Evolutionary conservation across 2,797 vertebrate species (phyloP).

Genomic region (Euphonia xanthogaster): DNA sequence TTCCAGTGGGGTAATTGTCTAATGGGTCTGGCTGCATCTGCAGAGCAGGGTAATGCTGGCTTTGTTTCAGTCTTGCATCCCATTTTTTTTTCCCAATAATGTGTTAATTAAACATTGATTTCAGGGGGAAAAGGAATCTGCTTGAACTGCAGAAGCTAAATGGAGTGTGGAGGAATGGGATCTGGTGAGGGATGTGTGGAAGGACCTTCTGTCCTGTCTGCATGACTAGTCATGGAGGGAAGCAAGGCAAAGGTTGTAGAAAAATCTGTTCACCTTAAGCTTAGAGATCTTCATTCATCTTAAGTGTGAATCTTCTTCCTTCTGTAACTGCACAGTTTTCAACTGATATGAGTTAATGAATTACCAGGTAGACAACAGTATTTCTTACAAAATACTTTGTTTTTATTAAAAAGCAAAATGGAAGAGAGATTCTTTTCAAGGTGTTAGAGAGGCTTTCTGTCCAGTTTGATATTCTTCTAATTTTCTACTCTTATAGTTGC

Average conservation of each 20-base stretch:
- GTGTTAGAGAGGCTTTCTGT: not conserved
- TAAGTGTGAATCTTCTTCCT: not conserved
- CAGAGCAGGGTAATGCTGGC: constrained; percentile 58
- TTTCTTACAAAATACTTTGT: not conserved
- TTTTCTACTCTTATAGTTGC: not conserved
- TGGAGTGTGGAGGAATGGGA: constrained; percentile 67
- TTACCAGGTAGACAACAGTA: not conserved
- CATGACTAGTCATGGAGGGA: not conserved
- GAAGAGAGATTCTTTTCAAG: not conserved
- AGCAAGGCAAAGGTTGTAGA: not conserved
- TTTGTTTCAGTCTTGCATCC: constrained; percentile 70
- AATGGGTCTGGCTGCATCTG: not conserved
- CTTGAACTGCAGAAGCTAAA: constrained; percentile 72
- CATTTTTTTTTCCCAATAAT: constrained; percentile 63
- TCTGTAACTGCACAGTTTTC: not conserved
- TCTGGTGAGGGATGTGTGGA: constrained; percentile 41
- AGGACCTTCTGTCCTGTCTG: constrained; percentile 59
- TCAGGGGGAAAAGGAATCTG: constrained; percentile 71
- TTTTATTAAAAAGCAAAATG: not conserved
- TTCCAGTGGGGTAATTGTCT: not conserved
- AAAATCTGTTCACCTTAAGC: not conserved
- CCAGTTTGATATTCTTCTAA: not conserved
- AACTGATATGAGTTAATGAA: not conserved
- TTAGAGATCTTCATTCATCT: not conserved
- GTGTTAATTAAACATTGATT: constrained; percentile 83